Conservation (phyloP, 2,113 vertebrate species). For the Rhagologus leucostigma region DNA sequence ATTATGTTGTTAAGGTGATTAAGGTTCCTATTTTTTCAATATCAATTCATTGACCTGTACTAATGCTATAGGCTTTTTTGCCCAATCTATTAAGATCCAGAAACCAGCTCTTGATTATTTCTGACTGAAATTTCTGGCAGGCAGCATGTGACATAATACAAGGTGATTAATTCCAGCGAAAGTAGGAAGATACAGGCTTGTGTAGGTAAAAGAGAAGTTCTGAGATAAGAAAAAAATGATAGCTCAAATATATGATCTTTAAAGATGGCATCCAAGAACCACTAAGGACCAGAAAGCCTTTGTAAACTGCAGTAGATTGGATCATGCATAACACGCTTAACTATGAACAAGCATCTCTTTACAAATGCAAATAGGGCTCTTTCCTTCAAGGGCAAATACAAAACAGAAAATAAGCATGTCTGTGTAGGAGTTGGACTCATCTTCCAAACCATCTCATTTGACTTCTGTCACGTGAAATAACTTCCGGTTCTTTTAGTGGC, state of each 20-base stretch:
- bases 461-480: neutral
- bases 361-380: neutral
- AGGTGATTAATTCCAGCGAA: neutral
- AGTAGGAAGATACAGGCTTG: neutral
- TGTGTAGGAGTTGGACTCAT: neutral
- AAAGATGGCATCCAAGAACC: neutral
- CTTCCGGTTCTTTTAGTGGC: neutral
- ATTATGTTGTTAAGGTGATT: neutral
- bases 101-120: neutral
- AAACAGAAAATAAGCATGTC: neutral
- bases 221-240: neutral
- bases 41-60: neutral
- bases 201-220: neutral
- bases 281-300: neutral
- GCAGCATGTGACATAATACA: neutral
- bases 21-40: neutral
- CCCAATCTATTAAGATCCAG: neutral
- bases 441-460: neutral
- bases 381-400: neutral
- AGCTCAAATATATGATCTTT: neutral
- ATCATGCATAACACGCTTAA: neutral
- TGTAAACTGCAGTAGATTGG: neutral
- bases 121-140: neutral
- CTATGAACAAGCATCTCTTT: neutral
- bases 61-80: neutral